Base-by-base conservation (phyloP, 2,888 invertebrate species). In the Cryptocheilus praepositus region DNA sequence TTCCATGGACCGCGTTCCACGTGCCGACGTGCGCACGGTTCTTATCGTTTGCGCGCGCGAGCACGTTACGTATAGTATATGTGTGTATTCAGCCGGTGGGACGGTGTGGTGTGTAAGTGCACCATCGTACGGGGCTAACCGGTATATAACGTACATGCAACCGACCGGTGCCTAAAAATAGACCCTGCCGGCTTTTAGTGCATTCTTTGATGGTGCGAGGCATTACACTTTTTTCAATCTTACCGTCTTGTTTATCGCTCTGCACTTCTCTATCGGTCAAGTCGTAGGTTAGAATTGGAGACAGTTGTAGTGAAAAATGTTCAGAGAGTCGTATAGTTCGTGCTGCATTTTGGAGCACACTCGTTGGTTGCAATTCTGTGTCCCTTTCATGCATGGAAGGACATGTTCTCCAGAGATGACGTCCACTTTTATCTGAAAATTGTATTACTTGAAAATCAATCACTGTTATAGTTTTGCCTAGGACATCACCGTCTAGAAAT, bases 141-240 rank as follows among this genome's bases (percentile, higher is more conserved):
- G 75, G 73, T 76, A 73, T 70, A 66, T 65, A 70, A 74, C 64
- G 66, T 73, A 70, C 53, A 74, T 77, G 67, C 73, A 70, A 73
- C 70, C 69, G 68, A 72, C 71, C 67, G 70, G 55, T 65, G 59
- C 67, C 80, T 74, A 69, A 76, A 81, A 81, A 80, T 79, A 82
- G 75, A 75, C 68, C 68, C 70, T 71, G 64, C 67, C 73, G 70
- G 70, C 71, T 72, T 79, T 79, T 71, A 67, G 70, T 70, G 68
- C 73, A 79, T 79, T 76, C 71, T 67, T 74, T 56, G 57, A 66
- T 59, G 65, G 43, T 66, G 57, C 70, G 70, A 18, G 70, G 55
- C 76, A 67, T 73, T 65, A 66, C 61, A 67, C 67, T 73, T 74
- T 63, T 53, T 22, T 25, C 13, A 4, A 21, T 25, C 5, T 53